A percentile compares a stretch with the other conserved stretches of the same genome.
phyloP scores from a whole-genome alignment of 1,140 invertebrate species.

The Meteorus sp. region DNA sequence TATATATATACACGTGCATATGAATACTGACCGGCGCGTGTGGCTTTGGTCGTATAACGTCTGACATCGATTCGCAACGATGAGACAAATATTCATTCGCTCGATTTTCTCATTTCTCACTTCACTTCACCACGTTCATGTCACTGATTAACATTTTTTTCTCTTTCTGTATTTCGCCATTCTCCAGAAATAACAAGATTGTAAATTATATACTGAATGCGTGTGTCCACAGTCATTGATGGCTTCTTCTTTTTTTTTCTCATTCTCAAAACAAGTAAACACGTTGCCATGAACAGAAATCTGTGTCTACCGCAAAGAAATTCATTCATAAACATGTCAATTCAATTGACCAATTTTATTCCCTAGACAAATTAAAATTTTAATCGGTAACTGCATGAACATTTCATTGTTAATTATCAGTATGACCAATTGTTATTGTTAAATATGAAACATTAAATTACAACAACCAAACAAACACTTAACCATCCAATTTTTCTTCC shows the following conservation, averaged over 20 bases:
- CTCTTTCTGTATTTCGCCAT: background rate
- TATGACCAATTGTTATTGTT: no score
- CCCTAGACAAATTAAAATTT: no score
- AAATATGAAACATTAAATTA: no score
- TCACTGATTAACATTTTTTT: background rate
- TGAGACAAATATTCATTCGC: background rate
- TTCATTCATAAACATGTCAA: background rate
- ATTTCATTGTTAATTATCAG: no score
- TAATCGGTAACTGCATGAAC: no score
- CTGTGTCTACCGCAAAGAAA: background rate
- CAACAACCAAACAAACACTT: no score
- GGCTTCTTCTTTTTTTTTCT: background rate
- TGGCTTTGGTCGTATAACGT: background rate
- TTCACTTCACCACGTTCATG: background rate
- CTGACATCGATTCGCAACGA: constrained; percentile 2
- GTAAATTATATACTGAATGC: background rate
- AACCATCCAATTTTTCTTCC: no score
- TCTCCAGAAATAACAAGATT: background rate
- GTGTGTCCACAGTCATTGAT: background rate
- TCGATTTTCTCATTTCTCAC: background rate
- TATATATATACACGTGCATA: background rate
- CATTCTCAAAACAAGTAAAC: background rate
- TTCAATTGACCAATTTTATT: no score
- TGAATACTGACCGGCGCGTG: background rate
- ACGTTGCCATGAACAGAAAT: background rate